phyloP scores from a whole-genome alignment of 1,140 invertebrate species.

The Gyrodactylus salaris region DNA sequence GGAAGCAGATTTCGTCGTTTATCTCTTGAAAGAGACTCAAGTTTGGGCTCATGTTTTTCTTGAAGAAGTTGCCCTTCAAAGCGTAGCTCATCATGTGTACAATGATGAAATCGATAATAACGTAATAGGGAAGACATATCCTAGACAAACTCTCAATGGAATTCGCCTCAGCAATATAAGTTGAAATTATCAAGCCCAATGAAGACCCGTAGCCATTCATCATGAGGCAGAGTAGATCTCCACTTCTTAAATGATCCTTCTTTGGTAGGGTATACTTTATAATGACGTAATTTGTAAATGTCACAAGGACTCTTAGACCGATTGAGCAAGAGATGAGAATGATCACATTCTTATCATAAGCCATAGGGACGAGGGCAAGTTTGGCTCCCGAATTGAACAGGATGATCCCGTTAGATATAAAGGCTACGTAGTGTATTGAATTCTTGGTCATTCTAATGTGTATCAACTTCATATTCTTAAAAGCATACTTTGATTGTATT shows the following conservation, averaged over 20 bases:
- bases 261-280: neutral
- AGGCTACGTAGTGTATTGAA: neutral
- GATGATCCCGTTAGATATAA: neutral
- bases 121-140: neutral
- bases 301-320: neutral
- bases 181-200: neutral
- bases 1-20: neutral
- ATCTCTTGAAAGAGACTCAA: neutral
- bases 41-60: neutral
- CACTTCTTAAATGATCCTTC: neutral
- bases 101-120: neutral
- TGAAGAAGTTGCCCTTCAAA: neutral
- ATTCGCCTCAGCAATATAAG: neutral
- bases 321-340: neutral
- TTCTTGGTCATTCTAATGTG: neutral
- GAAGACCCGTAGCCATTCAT: neutral
- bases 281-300: neutral
- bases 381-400: neutral
- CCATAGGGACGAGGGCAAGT: neutral
- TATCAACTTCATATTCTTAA: neutral
- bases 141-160: neutral
- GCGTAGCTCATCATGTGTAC: neutral
- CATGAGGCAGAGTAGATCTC: neutral
- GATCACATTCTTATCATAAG: neutral
- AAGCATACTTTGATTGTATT: neutral